These are phyloP conservation scores for Mionectes olivaceus DNA, from an alignment of 2,797 vertebrate genomes.

Conservation along the genomic window DNA sequence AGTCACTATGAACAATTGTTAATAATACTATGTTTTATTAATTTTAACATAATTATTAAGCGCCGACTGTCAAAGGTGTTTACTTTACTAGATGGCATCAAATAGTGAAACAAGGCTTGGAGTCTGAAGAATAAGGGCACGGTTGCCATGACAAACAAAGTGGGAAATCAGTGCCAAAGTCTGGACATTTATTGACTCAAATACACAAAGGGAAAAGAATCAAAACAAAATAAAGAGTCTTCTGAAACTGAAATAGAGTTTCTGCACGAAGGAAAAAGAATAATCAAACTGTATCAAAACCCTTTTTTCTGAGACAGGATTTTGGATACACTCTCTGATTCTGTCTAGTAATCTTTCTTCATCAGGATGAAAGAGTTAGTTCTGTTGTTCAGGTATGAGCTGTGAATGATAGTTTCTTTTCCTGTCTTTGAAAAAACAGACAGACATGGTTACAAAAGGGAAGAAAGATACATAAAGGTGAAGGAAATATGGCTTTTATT, in stretches of 20 bases:
- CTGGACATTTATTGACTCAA: slow-evolving; percentile 43
- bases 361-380: slow-evolving; percentile 39
- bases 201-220: slow-evolving; percentile 45
- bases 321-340: slow-evolving; percentile 54
- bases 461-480: slow-evolving; percentile 28
- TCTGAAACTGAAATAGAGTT: slow-evolving; percentile 58
- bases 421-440: slow-evolving; percentile 35
- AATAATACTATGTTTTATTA: background rate
- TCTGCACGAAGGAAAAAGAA: slow-evolving; percentile 20
- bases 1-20: background rate
- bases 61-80: background rate
- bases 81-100: background rate
- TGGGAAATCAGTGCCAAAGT: slow-evolving; percentile 18
- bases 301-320: slow-evolving; percentile 22
- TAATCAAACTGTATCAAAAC: slow-evolving; percentile 38
- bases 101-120: background rate
- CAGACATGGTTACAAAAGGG: slow-evolving; percentile 39
- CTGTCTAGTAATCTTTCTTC: slow-evolving; percentile 49
- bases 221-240: slow-evolving; percentile 46
- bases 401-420: slow-evolving; percentile 46
- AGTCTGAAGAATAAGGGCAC: background rate
- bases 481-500: background rate
- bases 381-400: slow-evolving; percentile 60
- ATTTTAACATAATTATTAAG: background rate
- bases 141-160: slow-evolving; percentile 20